Percentiles rank a stretch among this genome's conserved stretches.
These are phyloP conservation scores for Scaptomyza cyrtandrae DNA, from an alignment of 2,888 invertebrate species.

Conservation along the genomic window DNA sequence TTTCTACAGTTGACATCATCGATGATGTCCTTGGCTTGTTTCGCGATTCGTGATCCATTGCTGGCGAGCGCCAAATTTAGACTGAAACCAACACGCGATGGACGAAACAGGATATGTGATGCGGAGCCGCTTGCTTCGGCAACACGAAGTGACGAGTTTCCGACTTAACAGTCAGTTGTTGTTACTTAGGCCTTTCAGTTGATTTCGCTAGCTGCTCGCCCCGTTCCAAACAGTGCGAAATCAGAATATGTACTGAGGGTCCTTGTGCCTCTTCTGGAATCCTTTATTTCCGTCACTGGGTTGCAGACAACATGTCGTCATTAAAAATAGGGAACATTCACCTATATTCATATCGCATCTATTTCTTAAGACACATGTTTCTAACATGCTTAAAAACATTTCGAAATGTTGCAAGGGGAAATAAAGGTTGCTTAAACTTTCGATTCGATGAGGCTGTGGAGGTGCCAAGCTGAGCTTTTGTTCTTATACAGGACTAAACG, in stretches of 20 bases:
- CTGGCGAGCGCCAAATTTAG: constrained; percentile 60
- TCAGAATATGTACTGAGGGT: constrained; percentile 77
- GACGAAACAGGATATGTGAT: constrained; percentile 22
- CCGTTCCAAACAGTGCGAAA: constrained; percentile 76
- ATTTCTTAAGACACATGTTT: not conserved
- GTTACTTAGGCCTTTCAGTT: constrained; percentile 14
- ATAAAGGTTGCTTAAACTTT: not conserved
- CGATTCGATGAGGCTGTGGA: constrained; percentile 6
- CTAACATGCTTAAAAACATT: constrained; percentile 15
- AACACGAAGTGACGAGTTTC: constrained; percentile 30
- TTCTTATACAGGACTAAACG: not conserved
- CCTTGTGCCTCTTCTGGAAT: constrained; percentile 70
- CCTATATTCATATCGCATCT: constrained; percentile 37
- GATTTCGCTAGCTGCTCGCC: constrained; percentile 24
- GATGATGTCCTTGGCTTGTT: constrained; percentile 6
- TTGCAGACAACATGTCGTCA: constrained; percentile 22
- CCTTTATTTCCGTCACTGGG: constrained; percentile 65
- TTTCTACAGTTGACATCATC: constrained; percentile 8
- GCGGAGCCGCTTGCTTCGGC: constrained; percentile 22
- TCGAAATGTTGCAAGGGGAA: constrained; percentile 47
- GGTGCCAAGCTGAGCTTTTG: constrained; percentile 3
- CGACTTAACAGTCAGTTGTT: constrained; percentile 24
- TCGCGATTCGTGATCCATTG: constrained; percentile 60
- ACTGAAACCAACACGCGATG: constrained; percentile 57
- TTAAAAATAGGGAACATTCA: constrained; percentile 14